phyloP scores from a whole-genome alignment of 2,113 vertebrate species.

The Anoplopoma fimbria region DNA sequence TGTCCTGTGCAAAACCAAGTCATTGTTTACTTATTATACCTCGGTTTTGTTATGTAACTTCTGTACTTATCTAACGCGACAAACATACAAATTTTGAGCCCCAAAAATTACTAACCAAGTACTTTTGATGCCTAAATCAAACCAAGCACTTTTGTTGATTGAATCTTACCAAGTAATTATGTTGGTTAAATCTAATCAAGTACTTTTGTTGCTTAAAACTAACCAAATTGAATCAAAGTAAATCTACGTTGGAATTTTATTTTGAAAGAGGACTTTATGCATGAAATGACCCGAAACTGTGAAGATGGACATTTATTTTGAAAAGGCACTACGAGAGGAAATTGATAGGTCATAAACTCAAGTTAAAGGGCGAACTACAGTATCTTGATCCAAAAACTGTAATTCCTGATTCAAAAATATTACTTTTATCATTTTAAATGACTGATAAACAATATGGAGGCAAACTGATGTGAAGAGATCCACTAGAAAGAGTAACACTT shows the following conservation, averaged over 20 bases:
- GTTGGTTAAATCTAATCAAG: neutral
- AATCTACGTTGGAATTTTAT: neutral
- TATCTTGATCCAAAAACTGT: neutral
- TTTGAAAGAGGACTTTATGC: neutral
- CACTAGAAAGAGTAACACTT: neutral
- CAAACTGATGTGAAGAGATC: neutral
- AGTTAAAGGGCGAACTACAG: neutral
- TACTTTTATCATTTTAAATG: neutral
- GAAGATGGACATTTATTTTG: neutral
- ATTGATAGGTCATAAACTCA: neutral
- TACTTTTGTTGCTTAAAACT: neutral
- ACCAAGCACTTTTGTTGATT: no score
- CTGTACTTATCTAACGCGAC: no score
- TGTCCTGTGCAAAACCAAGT: no score
- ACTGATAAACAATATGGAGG: neutral
- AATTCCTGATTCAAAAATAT: neutral
- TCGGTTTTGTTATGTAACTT: no score
- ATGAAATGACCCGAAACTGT: neutral
- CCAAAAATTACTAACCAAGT: no score
- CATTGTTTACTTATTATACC: no score
- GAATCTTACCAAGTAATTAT: no score
- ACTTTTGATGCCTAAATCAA: no score
- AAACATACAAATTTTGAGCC: no score
- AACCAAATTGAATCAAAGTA: no score
- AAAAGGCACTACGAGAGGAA: neutral